Percentiles rank a stretch among this genome's conserved stretches.
These are phyloP conservation scores for Plutella xylostella DNA, from an alignment of 2,888 invertebrate genomes.

Conservation along the genomic window DNA sequence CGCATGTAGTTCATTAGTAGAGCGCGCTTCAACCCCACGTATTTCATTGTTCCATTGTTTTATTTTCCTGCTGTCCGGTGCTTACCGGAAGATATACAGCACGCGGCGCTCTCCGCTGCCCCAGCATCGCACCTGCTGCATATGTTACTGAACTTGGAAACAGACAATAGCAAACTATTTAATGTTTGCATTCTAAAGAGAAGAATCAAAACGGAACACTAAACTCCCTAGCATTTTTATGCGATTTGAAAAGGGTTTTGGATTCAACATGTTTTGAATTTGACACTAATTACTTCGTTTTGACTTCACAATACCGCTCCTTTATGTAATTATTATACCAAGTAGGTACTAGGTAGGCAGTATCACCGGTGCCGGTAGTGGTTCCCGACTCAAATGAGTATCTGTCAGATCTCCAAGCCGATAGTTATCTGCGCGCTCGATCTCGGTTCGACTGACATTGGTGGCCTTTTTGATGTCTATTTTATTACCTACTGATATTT, in stretches of 20 bases:
- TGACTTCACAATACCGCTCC: too few relatives aligned
- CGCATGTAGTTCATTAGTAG: slow-evolving; percentile 40
- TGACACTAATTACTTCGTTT: too few relatives aligned
- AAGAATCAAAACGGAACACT: too few relatives aligned
- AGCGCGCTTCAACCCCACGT: slow-evolving; percentile 38
- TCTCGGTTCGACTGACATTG: slow-evolving; percentile 44
- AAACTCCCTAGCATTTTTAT: too few relatives aligned
- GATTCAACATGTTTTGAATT: too few relatives aligned
- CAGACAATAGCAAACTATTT: too few relatives aligned
- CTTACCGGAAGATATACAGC: slow-evolving; percentile 38
- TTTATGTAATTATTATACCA: too few relatives aligned
- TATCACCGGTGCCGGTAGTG: slow-evolving; percentile 41
- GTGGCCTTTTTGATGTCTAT: slow-evolving; percentile 29
- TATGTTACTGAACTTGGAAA: too few relatives aligned
- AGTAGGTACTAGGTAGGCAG: slow-evolving; percentile 37
- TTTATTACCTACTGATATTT: too few relatives aligned
- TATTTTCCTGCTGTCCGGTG: slow-evolving; percentile 36
- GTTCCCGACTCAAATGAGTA: slow-evolving; percentile 39
- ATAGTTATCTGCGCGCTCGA: slow-evolving; percentile 47
- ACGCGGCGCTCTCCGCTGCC: slow-evolving; percentile 13
- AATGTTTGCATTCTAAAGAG: too few relatives aligned
- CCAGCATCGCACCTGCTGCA: slow-evolving; percentile 31
- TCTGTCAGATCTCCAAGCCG: slow-evolving; percentile 44
- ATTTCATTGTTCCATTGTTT: slow-evolving; percentile 53
- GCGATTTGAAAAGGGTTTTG: too few relatives aligned